Base-by-base conservation (phyloP, 2,888 invertebrate species). In the Lepidocyrtinus sp. region DNA sequence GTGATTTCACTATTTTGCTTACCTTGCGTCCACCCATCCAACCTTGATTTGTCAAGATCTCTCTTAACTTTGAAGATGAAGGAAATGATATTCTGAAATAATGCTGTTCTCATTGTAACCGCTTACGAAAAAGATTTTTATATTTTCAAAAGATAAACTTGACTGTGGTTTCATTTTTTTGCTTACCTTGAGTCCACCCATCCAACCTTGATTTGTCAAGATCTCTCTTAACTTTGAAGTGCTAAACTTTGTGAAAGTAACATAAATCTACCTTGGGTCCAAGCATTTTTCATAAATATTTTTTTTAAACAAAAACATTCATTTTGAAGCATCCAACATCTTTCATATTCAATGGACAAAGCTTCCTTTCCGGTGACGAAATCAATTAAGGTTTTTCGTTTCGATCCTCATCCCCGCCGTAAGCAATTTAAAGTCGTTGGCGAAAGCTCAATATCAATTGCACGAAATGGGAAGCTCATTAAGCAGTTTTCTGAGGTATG, bases 321-420 rank as follows among this genome's bases (percentile, higher is more conserved):
- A 36, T 36, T 36, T 36, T 36, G 12, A 36, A 36, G 36, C 36
- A 36, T 36, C 36, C 12, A 36, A 36, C 12, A 5, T 36, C 36
- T 36, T 36, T 5, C 36, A 36, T 36, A 50, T 67, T 26, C 63
- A 36, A 79, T 79, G 79, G 79, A 79, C 63, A 70, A 27, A 45
- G 36, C 50, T 63, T 69, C 70, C 59, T 27, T 68, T 27, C 45
- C 22, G 24, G 69, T 71, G 7, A 45, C 22, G 36, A 75, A 61
- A 22, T 21, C 70, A 22, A 61, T 81, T 46, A 81, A 46, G 22
- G 64, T 84, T 1, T 82, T 78, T 63, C 75, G 84, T 17, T 84
- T 84, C 73, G 84, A 84, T 68, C 82, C 84, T 5, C 84, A 84
- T 82, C 81, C 84, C 9, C 62, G 73, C 12, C 75, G 76, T 45